Evolutionary conservation across 1,140 invertebrate species (phyloP), one percentile per base, ranked within the genome.

Genomic region (Caenorhabditis inopinata): DNA sequence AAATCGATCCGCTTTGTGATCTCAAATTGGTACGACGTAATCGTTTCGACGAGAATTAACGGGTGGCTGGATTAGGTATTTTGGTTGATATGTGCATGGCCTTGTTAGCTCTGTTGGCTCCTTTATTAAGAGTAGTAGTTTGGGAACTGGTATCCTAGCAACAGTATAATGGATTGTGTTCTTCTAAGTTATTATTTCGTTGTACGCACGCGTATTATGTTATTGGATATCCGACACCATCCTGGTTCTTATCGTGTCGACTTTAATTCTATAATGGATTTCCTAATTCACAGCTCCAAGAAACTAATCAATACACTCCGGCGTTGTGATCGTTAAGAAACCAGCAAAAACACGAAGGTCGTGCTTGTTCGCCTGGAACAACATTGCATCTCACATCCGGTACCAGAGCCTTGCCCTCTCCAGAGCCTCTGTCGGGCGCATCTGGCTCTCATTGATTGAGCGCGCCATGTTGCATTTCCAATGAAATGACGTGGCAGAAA

Each of bases 371-470:
- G 49, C 49, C 49, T 62, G 53, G 29, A 32, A 62, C 27, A n/a
- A 62, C 29, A 35, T 62, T 62, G 27, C 53, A 62, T 62, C 23
- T 62, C 11, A 18, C 29, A 62, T 68, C 58, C n/a, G 58, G 58
- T 18, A n/a, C 32, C 32, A 42, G n/a, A 38, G 58, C n/a, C 1
- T 48, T 11, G 6, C 53, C 53, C 29, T n/a, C 16, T 62, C 21
- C 21, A 25, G 14, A 42, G 38, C 38, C 32, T 21, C 27, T 25
- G 5, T 25, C 7, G 14, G 58, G 38, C 32, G 32, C 58, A 68
- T 68, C 58, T 68, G 58, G 58, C 32, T 21, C n/a, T 68, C 58
- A 68, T 68, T 38, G 58, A 68, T 68, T 0, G 58, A 68, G n/a
- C 38, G 14, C 9, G n/a, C 58, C 32, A 68, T 38, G 58, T 38